Evolutionary conservation across 2,888 invertebrate species (phyloP).

Genomic region (Hyposoter didymator): DNA sequence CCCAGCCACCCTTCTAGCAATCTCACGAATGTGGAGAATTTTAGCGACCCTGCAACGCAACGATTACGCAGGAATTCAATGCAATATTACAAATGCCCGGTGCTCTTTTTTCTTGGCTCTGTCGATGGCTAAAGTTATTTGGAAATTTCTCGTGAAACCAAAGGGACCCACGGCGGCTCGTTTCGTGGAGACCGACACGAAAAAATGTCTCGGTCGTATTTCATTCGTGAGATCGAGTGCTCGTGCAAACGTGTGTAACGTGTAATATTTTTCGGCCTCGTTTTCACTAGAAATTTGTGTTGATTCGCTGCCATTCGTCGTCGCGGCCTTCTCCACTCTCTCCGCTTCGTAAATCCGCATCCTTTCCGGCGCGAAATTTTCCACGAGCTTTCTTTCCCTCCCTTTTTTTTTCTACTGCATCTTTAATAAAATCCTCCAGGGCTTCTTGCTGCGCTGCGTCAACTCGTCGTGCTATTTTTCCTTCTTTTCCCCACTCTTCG

Average conservation of each 20-base stretch:
- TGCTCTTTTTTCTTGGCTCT: conserved; percentile 37
- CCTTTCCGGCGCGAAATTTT: conserved; percentile 62
- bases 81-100: conserved; percentile 49
- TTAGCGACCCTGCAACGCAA: conserved; percentile 13
- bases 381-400: conserved; percentile 45
- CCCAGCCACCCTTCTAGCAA: conserved; percentile 12
- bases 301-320: conserved; percentile 23
- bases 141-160: not conserved
- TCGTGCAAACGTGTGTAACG: conserved; percentile 46
- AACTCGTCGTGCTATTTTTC: conserved; percentile 57
- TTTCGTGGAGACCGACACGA: not conserved
- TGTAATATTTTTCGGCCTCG: conserved; percentile 54
- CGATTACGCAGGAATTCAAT: not conserved
- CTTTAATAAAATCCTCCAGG: conserved; percentile 66
- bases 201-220: not conserved
- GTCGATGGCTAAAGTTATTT: conserved; percentile 12
- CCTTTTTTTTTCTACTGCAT: conserved; percentile 50
- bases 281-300: conserved; percentile 5
- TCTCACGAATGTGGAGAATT: conserved; percentile 35
- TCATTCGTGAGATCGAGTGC: conserved; percentile 16
- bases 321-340: conserved; percentile 36
- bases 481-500: conserved; percentile 10
- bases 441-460: conserved; percentile 52
- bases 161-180: not conserved
- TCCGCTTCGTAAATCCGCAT: conserved; percentile 38